Conservation (phyloP, 2,888 invertebrate species). For the Torymus aiolomorphi region DNA sequence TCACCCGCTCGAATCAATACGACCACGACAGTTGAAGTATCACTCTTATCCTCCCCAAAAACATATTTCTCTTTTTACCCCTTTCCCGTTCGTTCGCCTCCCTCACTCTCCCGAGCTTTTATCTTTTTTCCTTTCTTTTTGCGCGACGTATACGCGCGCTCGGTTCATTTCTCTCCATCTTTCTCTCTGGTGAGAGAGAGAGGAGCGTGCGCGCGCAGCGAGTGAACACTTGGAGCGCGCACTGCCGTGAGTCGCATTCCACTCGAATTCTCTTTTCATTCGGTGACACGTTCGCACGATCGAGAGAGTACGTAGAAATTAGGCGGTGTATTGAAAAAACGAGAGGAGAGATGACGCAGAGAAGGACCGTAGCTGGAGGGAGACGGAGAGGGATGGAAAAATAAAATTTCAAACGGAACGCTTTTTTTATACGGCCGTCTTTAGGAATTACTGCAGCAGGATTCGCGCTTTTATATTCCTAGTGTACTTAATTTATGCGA, state of each 20-base stretch:
- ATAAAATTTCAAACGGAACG: too few species aligned
- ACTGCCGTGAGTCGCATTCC: neutral
- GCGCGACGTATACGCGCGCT: neutral
- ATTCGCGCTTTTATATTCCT: too few species aligned
- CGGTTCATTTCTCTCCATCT: neutral
- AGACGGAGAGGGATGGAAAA: too few species aligned
- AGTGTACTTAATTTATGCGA: too few species aligned
- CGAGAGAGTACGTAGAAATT: constrained; percentile 28
- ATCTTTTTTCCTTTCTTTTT: neutral
- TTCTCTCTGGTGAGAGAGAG: too few species aligned
- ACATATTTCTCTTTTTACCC: constrained; percentile 14
- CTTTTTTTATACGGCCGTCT: too few species aligned
- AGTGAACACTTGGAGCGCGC: neutral
- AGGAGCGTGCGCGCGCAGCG: neutral
- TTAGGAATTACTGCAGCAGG: too few species aligned
- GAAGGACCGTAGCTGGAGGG: too few species aligned
- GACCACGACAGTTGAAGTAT: neutral
- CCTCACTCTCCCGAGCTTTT: neutral
- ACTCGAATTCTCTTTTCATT: constrained; percentile 47
- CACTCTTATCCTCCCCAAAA: constrained; percentile 22
- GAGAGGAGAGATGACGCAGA: too few species aligned
- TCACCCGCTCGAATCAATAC: constrained; percentile 29
- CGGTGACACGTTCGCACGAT: constrained; percentile 8
- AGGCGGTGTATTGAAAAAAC: constrained; percentile 19
- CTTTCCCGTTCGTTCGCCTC: neutral